phyloP scores from a whole-genome alignment of 1,140 invertebrate species.

The Ostrea denselamellosa region DNA sequence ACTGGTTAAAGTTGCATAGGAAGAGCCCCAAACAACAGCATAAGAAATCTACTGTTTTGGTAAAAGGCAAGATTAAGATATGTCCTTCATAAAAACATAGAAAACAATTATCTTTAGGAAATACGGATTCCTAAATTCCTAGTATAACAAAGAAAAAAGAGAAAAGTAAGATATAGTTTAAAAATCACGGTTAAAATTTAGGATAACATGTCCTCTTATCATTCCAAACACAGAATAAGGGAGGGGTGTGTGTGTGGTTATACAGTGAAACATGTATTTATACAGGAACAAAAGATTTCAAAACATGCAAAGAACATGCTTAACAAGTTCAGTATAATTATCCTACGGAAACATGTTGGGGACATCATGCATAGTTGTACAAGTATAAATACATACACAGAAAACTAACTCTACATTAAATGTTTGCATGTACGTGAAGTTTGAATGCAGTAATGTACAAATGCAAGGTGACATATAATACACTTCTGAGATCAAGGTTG shows the following conservation, averaged over 20 bases:
- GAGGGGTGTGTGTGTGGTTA: neutral
- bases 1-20: neutral
- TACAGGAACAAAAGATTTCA: neutral
- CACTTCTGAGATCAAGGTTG: slow-evolving; percentile 8
- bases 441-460: slow-evolving; percentile 12
- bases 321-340: neutral
- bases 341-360: neutral
- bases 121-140: no score
- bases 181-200: no score
- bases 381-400: neutral
- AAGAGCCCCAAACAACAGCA: neutral
- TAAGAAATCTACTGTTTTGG: neutral
- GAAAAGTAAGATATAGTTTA: no score
- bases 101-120: no score
- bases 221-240: no score
- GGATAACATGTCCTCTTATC: no score
- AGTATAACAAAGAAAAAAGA: no score
- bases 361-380: slow-evolving; percentile 21
- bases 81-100: neutral
- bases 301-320: neutral
- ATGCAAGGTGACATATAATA: neutral
- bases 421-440: neutral
- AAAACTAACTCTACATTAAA: neutral
- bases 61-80: slow-evolving; percentile 16
- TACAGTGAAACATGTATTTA: neutral